A percentile compares a stretch with the other conserved stretches of the same genome.
Conservation (phyloP, 2,797 vertebrate genomes). For the Melanitta fusca region DNA sequence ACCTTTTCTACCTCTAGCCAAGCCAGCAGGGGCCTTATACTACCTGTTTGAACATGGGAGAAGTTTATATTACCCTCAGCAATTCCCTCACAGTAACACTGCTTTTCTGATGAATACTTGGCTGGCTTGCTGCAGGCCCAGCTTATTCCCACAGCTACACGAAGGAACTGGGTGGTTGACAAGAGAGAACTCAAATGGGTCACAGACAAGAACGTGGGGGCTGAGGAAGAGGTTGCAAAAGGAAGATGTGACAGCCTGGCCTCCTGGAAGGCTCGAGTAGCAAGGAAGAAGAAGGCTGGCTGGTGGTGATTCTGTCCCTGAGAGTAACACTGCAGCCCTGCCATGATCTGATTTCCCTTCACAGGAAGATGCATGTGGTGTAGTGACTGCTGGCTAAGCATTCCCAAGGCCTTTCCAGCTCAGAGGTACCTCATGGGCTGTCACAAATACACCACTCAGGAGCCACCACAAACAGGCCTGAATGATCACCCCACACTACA, state of each 20-base stretch:
- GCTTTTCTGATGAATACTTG: background rate
- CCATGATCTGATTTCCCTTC: background rate
- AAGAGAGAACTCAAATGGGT: background rate
- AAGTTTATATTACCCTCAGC: background rate
- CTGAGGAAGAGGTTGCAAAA: background rate
- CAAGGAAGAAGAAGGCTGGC: background rate
- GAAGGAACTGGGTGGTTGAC: background rate
- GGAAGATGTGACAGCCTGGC: background rate
- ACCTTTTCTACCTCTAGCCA: background rate
- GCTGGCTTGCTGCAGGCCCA: background rate
- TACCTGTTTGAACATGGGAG: background rate
- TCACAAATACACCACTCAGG: background rate
- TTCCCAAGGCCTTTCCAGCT: background rate
- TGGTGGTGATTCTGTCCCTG: background rate
- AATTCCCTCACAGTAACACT: background rate
- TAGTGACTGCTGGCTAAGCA: background rate
- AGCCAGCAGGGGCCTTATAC: background rate
- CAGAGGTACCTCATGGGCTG: background rate
- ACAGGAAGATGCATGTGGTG: background rate
- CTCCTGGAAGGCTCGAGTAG: background rate
- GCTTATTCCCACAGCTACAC: background rate
- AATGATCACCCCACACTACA: background rate
- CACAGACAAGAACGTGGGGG: background rate
- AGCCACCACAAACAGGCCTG: background rate
- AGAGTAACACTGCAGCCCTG: background rate